Base-by-base conservation (phyloP, 2,797 vertebrate genomes). In the Xerus rutilus region DNA sequence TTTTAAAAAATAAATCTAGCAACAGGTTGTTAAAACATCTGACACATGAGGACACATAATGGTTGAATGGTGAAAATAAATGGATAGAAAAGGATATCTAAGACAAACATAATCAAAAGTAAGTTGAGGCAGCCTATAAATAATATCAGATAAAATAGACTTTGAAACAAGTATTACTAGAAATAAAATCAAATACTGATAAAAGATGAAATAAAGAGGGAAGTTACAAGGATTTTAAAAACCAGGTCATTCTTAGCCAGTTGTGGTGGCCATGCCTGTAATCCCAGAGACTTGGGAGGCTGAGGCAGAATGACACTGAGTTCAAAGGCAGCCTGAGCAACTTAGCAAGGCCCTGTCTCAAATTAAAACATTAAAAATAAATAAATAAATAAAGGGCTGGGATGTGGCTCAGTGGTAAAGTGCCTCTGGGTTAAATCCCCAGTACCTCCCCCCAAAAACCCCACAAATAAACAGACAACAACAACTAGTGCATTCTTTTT, bases 51-150 rank as follows among this genome's bases (percentile, higher is more conserved):
- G 39, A 65, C 57, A 93, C 43, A 49, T 43, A 81, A 67, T 81
- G 12, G 43, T 35, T 90, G 32, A 45, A 94, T 28, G 84, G 18
- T 54, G 18, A 57, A 94, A 88, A 85, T 59, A 65, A 67, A 86
- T 45, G 47, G 9, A 52, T 78, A 10, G 21, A 74, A 85, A 89
- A 74, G 79, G 25, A 32, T 21, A 81, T 94, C 74, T 62, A 49
- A 92, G 52, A 86, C 67, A 86, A 89, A 85, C 52, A 81, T 62
- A 74, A 92, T 11, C 59, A 59, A 94, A 85, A 90, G 47, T 67
- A 79, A 86, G 21, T 72, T 76, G 12, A 90, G 7, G 69, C 21
- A 67, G 57, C 17, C 69, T 93, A 15, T 67, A 87, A 91, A 83
- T 32, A 72, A 49, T 93, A 87, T 52, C 21, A 72, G 83, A 87